Evolutionary conservation across 2,888 invertebrate species (phyloP).

Genomic region (Antitype chi): DNA sequence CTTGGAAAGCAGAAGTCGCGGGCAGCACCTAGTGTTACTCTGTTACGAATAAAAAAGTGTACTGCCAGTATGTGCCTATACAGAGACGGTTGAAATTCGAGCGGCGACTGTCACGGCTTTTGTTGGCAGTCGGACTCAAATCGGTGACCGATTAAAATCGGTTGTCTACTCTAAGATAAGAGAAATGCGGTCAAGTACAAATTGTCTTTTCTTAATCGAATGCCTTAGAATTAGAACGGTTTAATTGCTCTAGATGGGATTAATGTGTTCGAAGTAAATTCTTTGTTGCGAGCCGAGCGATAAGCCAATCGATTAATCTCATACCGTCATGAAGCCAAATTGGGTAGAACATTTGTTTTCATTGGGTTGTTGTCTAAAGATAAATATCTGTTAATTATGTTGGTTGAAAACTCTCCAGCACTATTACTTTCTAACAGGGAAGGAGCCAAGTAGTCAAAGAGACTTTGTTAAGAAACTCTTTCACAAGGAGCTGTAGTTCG

Average conservation of each 20-base stretch:
- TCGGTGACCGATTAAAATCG: conserved; percentile 36
- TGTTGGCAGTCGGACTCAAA: conserved; percentile 17
- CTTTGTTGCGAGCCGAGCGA: conserved; percentile 57
- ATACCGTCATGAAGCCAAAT: conserved; percentile 51
- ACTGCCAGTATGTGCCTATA: too few relatives aligned
- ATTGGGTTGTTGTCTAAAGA: conserved; percentile 48
- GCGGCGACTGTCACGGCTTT: not conserved
- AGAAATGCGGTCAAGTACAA: conserved; percentile 74
- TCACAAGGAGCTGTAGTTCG: not conserved
- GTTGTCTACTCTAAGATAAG: conserved; percentile 20
- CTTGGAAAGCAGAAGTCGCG: too few relatives aligned
- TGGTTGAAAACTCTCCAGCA: conserved; percentile 20
- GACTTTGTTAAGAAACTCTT: conserved; percentile 11
- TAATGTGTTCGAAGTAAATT: conserved; percentile 63
- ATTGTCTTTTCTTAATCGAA: conserved; percentile 68
- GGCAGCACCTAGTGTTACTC: not conserved
- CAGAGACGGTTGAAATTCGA: not conserved
- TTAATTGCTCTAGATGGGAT: conserved; percentile 66
- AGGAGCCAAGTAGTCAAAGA: not conserved
- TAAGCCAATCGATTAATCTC: conserved; percentile 62
- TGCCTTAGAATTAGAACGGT: conserved; percentile 62
- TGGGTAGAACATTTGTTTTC: conserved; percentile 59
- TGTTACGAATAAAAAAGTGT: not conserved
- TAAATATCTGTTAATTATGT: conserved; percentile 44
- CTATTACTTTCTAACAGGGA: not conserved